Evolutionary conservation across 2,113 vertebrate species (phyloP), one percentile per base, ranked within the genome.

Genomic region (Strigops habroptila): DNA sequence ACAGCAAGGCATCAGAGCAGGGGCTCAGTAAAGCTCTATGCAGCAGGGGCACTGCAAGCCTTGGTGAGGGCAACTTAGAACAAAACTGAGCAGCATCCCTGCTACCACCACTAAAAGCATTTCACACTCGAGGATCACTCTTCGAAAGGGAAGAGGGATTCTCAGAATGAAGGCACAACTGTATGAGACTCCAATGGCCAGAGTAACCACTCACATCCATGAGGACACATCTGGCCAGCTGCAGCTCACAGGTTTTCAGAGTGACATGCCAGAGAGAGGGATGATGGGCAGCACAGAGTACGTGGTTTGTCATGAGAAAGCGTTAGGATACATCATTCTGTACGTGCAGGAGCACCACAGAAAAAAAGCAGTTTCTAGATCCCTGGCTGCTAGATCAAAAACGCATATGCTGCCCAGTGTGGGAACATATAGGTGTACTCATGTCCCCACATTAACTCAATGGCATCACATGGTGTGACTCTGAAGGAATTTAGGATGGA

Each of bases 391-490:
- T 27, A 25, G 25, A 68, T 43, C 25, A 43, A 44, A 64, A 62
- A 8, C 7, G 35, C 52, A 60, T 0, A 0, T 5, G 14, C 33
- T 21, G 13, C 62, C 25, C 1, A 0, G 11, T 3, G 28, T 2
- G 10, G 28, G 35, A 55, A 63, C 12, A 6, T 0, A 2, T 1
- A 1, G 46, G 10, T 18, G 44, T 33, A 33, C 24, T 22, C 28
- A 7, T 4, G 18, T 39, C 73, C 43, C 70, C n/a, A 6, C 43
- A 7, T 3, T 9, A 46, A 39, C n/a, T 18, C 59, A 59, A 1
- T 1, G 0, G 0, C 23, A 6, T 2, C 0, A 3, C 1, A 2
- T 2, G 11, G 7, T 0, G 8, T 0, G 5, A 78, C 21, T 3
- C 1, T 10, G 51, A 15, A 27, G 6, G 82, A n/a, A 35, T 49